Conservation (phyloP, 2,888 invertebrate species). For the Pantelozetes paolii region DNA sequence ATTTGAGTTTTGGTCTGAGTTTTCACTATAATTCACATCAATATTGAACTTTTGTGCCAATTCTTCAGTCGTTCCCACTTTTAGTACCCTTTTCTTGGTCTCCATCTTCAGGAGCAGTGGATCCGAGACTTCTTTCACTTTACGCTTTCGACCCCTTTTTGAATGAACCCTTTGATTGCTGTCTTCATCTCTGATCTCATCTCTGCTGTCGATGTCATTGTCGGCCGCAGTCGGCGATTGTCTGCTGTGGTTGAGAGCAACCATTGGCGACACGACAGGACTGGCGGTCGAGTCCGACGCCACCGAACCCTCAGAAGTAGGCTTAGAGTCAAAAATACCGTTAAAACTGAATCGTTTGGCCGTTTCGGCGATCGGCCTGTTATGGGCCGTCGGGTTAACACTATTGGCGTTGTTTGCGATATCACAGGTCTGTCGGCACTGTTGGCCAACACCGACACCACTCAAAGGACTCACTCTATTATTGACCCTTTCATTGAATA, state of each 20-base stretch:
- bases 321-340: conserved; percentile 22
- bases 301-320: conserved; percentile 15
- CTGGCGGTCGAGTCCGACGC: neutral
- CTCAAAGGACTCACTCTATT: conserved; percentile 1
- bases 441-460: neutral
- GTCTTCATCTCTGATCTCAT: neutral
- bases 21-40: conserved; percentile 11
- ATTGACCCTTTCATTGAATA: neutral
- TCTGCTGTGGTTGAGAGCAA: conserved; percentile 8
- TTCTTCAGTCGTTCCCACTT: conserved; percentile 72
- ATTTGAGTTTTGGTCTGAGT: neutral
- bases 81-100: conserved; percentile 53
- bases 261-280: conserved; percentile 23
- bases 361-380: conserved; percentile 57
- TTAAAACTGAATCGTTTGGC: conserved; percentile 17
- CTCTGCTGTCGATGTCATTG: neutral
- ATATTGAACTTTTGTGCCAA: conserved; percentile 66
- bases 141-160: conserved; percentile 21
- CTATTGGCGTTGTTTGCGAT: conserved; percentile 44
- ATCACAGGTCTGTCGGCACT: conserved; percentile 38
- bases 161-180: neutral
- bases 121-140: conserved; percentile 35
- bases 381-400: conserved; percentile 56
- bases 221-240: neutral
- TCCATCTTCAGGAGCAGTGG: conserved; percentile 25